Base-by-base conservation (phyloP, 2,113 vertebrate genomes). In the Gambusia affinis region DNA sequence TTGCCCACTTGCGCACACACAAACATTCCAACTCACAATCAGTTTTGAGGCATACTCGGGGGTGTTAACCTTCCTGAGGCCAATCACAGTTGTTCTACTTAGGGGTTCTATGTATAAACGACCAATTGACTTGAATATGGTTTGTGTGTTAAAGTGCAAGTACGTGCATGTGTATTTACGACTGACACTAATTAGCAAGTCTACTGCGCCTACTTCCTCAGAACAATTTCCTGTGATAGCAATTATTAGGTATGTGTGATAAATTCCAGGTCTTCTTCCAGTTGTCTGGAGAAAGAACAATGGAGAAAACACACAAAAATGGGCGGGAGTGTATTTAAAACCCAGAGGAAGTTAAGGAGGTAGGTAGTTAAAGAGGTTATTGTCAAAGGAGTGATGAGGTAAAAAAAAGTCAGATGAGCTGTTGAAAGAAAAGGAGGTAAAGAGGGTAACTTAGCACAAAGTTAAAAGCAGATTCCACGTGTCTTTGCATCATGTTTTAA, bases 181-280 rank as follows among this genome's bases (percentile, higher is more conserved):
- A 93, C 86, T 85, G 86, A 92, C 83, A 89, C 90, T 93, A 93
- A 93, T 93, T 94, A 92, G 80, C 83, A 80, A 73, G 78, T 29
- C 80, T 88, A 80, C 82, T 83, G 81, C 84, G 76, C 87, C 83
- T 57, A 88, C 90, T 93, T 94, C 91, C 91, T 93, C 79, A 62
- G 63, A 76, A 84, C 88, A 80, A 76, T 92, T 93, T 93, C 91
- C 92, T 94, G 85, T 89, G 88, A 92, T 92, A 88, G 91, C 92
- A 92, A 92, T 93, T 92, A 94, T 91, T 92, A 92, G 92, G 91
- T 91, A 93, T 83, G 91, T 91, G 91, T 93, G 93, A 95, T 91
- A 92, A 92, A 92, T 90, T 85, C 92, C 94, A 93, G 92, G 79
- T 89, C 78, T 75, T 86, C 81, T 85, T 85, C 85, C 80, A 86